Conservation (phyloP, 2,888 invertebrate species). For the Pollenia griseotomentosa region DNA sequence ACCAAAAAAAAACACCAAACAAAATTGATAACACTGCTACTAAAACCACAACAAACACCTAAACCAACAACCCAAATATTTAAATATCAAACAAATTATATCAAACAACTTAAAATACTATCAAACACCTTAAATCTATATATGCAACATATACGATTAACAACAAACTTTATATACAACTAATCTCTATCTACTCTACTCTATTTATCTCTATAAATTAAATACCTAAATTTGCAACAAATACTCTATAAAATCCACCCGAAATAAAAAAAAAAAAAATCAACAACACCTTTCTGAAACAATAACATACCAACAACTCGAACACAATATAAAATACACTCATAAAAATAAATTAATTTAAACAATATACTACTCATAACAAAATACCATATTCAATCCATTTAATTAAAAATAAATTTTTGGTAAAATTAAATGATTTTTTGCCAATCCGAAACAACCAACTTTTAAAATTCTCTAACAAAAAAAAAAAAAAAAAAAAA, state of each 20-base stretch:
- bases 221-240: constrained; percentile 39
- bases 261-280: constrained; percentile 3
- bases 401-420: constrained; percentile 39
- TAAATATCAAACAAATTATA: constrained; percentile 27
- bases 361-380: constrained; percentile 1
- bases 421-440: constrained; percentile 59
- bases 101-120: constrained; percentile 10
- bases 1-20: constrained; percentile 57
- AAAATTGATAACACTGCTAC: constrained; percentile 63
- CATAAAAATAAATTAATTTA: constrained; percentile 41
- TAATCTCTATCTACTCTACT: constrained; percentile 16
- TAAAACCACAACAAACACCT: constrained; percentile 39
- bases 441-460: constrained; percentile 40
- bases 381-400: constrained; percentile 46
- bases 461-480: constrained; percentile 27
- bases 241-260: constrained; percentile 6
- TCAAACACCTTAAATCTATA: constrained; percentile 36
- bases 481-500: constrained; percentile 42
- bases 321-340: constrained; percentile 31
- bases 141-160: constrained; percentile 51
- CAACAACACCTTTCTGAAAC: constrained; percentile 19
- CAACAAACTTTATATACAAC: constrained; percentile 23
- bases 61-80: constrained; percentile 9
- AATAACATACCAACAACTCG: neutral
- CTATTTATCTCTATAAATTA: constrained; percentile 6